Conservation (phyloP, 1,140 invertebrate species). For the Laupala kohalensis region DNA sequence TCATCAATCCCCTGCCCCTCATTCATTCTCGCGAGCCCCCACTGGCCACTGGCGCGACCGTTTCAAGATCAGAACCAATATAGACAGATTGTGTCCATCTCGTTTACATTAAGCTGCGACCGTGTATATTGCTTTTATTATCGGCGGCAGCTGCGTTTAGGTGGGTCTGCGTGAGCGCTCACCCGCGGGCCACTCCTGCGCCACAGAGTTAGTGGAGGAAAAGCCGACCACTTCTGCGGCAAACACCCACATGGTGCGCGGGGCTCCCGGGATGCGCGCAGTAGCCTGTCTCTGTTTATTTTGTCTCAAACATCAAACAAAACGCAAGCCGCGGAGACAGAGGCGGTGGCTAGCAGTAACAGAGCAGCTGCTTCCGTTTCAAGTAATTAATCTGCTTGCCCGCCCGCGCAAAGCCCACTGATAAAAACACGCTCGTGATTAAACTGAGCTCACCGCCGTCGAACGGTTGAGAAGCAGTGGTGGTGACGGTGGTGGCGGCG, state of each 20-base stretch:
- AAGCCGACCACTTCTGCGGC: background rate
- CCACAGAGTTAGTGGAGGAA: background rate
- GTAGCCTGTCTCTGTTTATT: background rate
- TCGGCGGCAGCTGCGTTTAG: too few species aligned
- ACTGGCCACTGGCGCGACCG: background rate
- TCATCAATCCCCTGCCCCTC: too few species aligned
- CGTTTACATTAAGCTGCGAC: background rate
- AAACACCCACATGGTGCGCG: background rate
- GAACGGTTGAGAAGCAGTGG: too few species aligned
- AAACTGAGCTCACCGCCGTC: background rate
- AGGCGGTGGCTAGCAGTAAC: too few species aligned
- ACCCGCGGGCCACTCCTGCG: background rate
- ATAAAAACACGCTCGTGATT: background rate
- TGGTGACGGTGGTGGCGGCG: too few species aligned
- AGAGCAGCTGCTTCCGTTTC: background rate
- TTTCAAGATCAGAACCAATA: background rate
- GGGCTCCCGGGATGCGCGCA: background rate
- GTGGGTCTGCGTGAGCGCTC: background rate
- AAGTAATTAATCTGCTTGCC: background rate
- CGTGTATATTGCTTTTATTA: background rate
- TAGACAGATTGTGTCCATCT: background rate
- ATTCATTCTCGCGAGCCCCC: too few species aligned
- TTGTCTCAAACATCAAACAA: background rate
- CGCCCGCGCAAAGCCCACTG: background rate
- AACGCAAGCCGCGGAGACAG: background rate